Conservation (phyloP, 1,140 invertebrate genomes). For the Cydia strobilella region DNA sequence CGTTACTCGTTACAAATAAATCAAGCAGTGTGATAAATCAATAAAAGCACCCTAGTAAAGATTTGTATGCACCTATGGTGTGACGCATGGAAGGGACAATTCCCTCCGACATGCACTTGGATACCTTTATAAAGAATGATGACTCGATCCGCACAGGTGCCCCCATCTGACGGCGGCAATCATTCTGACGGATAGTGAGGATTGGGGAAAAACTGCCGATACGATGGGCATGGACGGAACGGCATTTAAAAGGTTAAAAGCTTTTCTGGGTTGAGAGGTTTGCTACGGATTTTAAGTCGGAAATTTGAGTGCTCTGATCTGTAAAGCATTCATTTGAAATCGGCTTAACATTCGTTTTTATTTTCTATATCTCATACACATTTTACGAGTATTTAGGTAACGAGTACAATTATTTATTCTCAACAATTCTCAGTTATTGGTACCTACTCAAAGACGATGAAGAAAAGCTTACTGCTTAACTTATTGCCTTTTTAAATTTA, state of each 20-base stretch:
- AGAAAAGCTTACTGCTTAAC: no score
- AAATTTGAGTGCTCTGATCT: background rate
- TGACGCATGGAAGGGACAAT: conserved; percentile 18
- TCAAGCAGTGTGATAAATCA: background rate
- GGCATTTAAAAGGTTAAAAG: conserved; percentile 11
- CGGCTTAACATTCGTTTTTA: no score
- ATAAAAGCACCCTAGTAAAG: conserved; percentile 1
- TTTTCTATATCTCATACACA: no score
- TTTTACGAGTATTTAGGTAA: no score
- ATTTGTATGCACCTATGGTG: conserved; percentile 11
- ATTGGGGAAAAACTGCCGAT: conserved; percentile 8
- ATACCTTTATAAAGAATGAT: conserved; percentile 13
- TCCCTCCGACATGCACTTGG: conserved; percentile 2
- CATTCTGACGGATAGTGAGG: conserved; percentile 18
- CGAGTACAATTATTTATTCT: no score
- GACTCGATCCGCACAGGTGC: conserved; percentile 7
- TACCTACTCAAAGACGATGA: no score
- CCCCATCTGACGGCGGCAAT: conserved; percentile 15
- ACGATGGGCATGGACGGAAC: background rate
- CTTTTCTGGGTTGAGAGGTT: background rate
- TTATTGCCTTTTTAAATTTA: no score
- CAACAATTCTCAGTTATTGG: no score
- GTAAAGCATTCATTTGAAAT: background rate
- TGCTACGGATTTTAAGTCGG: conserved; percentile 6
- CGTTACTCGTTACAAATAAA: background rate